Evolutionary conservation across 1,140 invertebrate genomes (phyloP), one percentile per base, ranked within the genome.

Genomic region (Limonius californicus): DNA sequence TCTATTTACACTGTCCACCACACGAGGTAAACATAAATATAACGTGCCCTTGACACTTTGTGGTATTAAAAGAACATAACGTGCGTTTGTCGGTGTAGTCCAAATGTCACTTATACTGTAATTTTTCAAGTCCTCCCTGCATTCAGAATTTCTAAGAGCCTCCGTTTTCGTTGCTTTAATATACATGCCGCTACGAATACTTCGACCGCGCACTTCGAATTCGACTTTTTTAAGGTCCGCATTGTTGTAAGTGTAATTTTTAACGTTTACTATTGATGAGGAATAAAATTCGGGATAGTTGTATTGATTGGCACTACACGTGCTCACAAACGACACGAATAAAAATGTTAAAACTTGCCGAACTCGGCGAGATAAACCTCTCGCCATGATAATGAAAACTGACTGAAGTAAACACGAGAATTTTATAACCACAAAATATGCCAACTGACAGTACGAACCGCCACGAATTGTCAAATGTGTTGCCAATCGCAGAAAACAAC

Each of bases 191-290:
- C 61, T 60, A 55, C 62, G 57, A 19, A 75, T 63, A 69, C 73
- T 71, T 59, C 56, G 65, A 50, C 74, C 74, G 53, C 59, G 70
- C 54, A 75, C 68, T 57, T 73, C 65, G 53, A 75, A 72, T 35
- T 58, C 16, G 16, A 73, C 57, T 60, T 66, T 67, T 43, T 64
- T 68, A 56, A 69, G 64, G 53, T 68, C 57, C 18, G 35, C 67
- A 72, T 72, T 58, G 18, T 57, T 39, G 11, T 15, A 9, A 7
- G 12, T 18, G 2, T n/a, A 8, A 19, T 18, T 23, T 19, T 12
- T 39, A 3, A 20, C 12, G 27, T 42, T 57, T 19, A 35, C 6
- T 16, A 57, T 11, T 16, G 30, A 39, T 21, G 42, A 19, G 9
- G 30, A 39, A 57, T 43, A 14, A 57, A 57, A 39, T 42, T 35